Evolutionary conservation across 64 coral and sea anemone species (phyloP).

Genomic region (Hydrozoanthus tunicans): DNA sequence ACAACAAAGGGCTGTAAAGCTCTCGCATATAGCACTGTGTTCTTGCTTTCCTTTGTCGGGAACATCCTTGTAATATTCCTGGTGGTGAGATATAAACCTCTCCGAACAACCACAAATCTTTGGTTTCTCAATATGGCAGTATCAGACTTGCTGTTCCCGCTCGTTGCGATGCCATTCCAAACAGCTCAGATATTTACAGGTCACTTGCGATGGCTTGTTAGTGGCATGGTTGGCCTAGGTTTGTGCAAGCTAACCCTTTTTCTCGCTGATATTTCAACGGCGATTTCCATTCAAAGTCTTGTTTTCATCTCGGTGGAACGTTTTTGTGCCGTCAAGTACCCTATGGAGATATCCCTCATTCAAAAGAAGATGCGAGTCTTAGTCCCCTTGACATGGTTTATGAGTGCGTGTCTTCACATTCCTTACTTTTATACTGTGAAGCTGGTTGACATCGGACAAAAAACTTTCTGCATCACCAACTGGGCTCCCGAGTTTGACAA

Average conservation of each 20-base stretch:
- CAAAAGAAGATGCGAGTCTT: constrained; percentile 16
- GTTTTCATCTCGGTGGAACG: constrained; percentile 71
- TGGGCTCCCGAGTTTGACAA: constrained; percentile 36
- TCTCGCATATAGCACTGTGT: constrained; percentile 30
- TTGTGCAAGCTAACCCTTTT: constrained; percentile 60
- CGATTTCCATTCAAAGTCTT: constrained; percentile 68
- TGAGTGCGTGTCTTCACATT: background rate
- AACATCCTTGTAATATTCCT: constrained; percentile 64
- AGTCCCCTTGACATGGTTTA: constrained; percentile 32
- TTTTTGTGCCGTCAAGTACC: constrained; percentile 76
- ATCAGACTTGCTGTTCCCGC: constrained; percentile 70
- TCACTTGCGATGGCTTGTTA: constrained; percentile 41
- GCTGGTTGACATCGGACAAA: background rate
- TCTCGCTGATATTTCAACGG: constrained; percentile 68
- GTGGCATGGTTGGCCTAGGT: constrained; percentile 13
- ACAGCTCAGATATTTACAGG: constrained; percentile 35
- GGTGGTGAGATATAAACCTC: constrained; percentile 38
- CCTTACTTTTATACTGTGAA: constrained; percentile 41
- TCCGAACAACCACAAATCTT: constrained; percentile 65
- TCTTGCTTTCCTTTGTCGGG: constrained; percentile 60
- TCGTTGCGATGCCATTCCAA: constrained; percentile 53
- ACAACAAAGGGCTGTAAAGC: background rate
- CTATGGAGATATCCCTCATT: constrained; percentile 40
- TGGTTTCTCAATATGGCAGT: constrained; percentile 82
- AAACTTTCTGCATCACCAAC: background rate